Evolutionary conservation across 1,140 invertebrate genomes (phyloP).

Genomic region (Fragariocoptes setiger): DNA sequence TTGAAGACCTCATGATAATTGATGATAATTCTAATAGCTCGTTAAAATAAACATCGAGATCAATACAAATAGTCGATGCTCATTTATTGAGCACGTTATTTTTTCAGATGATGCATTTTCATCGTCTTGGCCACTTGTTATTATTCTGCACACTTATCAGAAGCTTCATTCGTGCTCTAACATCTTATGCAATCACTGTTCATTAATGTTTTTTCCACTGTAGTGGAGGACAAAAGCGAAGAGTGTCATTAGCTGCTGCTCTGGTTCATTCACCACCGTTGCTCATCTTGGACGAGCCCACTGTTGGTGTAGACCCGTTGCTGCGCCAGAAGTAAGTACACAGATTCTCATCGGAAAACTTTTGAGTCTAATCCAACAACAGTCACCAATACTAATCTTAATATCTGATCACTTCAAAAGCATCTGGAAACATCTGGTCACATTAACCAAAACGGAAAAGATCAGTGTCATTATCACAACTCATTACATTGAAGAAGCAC

Average conservation of each 20-base stretch:
- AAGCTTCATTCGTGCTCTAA: background rate
- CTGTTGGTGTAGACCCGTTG: constrained; percentile 64
- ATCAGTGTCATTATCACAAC: constrained; percentile 76
- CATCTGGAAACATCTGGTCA: constrained; percentile 64
- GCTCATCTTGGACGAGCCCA: constrained; percentile 25
- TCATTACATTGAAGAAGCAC: constrained; percentile 69
- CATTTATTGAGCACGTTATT: no score
- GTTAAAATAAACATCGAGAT: no score
- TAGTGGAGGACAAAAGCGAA: constrained; percentile 19
- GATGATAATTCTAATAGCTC: no score
- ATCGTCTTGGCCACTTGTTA: background rate
- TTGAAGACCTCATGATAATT: no score
- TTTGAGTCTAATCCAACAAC: no score
- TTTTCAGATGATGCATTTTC: background rate
- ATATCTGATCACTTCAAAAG: constrained; percentile 24
- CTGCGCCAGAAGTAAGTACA: constrained; percentile 40
- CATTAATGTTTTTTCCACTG: background rate
- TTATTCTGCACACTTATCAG: background rate
- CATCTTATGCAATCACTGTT: background rate
- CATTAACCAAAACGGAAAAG: constrained; percentile 39
- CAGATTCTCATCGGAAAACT: background rate
- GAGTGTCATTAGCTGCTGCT: constrained; percentile 20
- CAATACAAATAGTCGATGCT: no score
- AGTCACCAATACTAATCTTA: constrained; percentile 7
- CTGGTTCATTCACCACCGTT: constrained; percentile 20